Conservation (phyloP, 2,113 vertebrate genomes). For the Tetraodon nigroviridis region DNA sequence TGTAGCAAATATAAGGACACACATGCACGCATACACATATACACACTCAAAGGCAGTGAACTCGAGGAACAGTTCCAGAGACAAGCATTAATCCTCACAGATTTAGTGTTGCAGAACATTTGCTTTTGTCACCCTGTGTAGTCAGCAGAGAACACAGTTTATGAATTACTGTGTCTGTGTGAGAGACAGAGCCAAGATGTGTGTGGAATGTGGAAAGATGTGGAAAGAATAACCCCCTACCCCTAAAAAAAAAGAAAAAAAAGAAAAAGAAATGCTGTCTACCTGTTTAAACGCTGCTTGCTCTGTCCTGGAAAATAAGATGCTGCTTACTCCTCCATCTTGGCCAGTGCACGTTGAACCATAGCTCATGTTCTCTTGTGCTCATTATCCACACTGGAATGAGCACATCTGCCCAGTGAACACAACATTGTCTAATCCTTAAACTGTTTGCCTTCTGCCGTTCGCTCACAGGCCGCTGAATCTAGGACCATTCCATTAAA, state of each 20-base stretch:
- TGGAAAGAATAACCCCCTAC: no score
- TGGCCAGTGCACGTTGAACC: conserved; percentile 53
- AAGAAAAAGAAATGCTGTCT: conserved; percentile 42
- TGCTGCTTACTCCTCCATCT: conserved; percentile 57
- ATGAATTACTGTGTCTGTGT: conserved; percentile 45
- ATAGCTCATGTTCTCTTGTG: conserved; percentile 39
- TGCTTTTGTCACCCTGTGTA: conserved; percentile 68
- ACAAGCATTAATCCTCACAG: conserved; percentile 62
- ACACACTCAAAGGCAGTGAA: conserved; percentile 3
- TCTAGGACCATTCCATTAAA: conserved; percentile 23
- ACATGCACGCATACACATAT: not conserved
- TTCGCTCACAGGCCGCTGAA: conserved; percentile 26
- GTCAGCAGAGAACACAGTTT: conserved; percentile 57
- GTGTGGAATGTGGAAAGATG: not conserved
- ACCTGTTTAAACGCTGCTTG: conserved; percentile 41
- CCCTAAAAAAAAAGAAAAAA: conserved; percentile 7
- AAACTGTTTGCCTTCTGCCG: conserved; percentile 46
- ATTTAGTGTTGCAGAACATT: conserved; percentile 66
- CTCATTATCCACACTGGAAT: conserved; percentile 47
- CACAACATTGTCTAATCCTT: conserved; percentile 46
- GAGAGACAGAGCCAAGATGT: not conserved
- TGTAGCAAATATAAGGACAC: not conserved
- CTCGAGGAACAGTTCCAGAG: conserved; percentile 42
- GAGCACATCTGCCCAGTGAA: conserved; percentile 34
- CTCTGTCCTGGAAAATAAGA: conserved; percentile 51